Percentiles rank a stretch among this genome's conserved stretches.
Evolutionary conservation across 2,888 invertebrate genomes (phyloP).

Genomic region (Morpho achilles): DNA sequence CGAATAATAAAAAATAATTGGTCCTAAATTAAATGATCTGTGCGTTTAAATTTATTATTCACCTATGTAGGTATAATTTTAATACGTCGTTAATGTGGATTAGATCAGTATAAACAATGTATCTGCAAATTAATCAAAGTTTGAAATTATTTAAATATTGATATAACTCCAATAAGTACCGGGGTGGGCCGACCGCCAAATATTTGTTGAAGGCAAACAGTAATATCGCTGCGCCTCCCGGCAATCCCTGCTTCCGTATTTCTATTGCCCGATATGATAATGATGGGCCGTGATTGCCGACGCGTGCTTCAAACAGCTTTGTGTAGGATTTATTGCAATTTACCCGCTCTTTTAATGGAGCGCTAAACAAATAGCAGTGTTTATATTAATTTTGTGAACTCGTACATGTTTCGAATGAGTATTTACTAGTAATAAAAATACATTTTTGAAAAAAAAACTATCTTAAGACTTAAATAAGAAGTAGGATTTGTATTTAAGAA

Average conservation of each 20-base stretch:
- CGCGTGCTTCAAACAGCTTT: conserved; percentile 51
- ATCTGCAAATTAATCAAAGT: conserved; percentile 76
- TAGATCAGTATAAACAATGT: conserved; percentile 73
- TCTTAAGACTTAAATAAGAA: too few species aligned
- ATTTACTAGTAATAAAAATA: too few species aligned
- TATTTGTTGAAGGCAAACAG: conserved; percentile 68
- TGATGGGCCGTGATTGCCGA: conserved; percentile 58
- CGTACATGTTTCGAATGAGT: conserved; percentile 6
- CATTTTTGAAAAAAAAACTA: too few species aligned
- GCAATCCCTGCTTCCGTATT: conserved; percentile 37
- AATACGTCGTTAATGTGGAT: conserved; percentile 42
- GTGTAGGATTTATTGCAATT: conserved; percentile 46
- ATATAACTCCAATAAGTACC: conserved; percentile 75
- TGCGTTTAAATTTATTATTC: too few species aligned
- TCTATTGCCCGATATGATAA: conserved; percentile 63
- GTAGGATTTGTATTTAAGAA: too few species aligned
- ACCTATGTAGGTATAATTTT: conserved; percentile 6
- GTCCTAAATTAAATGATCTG: too few species aligned
- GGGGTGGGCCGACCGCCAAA: conserved; percentile 53
- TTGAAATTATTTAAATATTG: conserved; percentile 77
- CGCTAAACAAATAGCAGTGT: conserved; percentile 16
- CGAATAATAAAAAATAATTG: too few species aligned
- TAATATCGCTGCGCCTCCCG: conserved; percentile 59
- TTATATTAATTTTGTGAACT: conserved; percentile 9
- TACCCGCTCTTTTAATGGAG: conserved; percentile 25